Evolutionary conservation across 2,113 vertebrate species (phyloP).

Genomic region (Camelus bactrianus): DNA sequence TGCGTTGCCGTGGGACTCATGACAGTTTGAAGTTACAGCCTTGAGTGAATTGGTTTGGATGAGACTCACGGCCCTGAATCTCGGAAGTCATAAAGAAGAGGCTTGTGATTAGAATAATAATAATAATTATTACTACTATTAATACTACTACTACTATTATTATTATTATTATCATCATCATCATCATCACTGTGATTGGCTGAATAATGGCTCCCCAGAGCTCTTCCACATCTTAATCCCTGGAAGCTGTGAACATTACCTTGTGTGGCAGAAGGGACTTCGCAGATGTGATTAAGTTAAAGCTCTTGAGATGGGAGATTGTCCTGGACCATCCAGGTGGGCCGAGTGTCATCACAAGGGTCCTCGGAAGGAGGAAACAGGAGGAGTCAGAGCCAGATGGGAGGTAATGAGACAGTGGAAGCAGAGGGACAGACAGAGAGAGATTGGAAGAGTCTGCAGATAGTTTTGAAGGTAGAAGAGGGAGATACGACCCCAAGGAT

Average conservation of each 20-base stretch:
- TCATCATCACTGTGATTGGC: neutral
- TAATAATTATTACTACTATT: neutral
- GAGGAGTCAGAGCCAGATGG: neutral
- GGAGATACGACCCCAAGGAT: neutral
- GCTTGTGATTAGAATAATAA: neutral
- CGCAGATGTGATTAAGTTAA: neutral
- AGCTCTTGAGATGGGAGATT: neutral
- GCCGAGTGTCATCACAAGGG: neutral
- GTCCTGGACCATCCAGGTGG: neutral
- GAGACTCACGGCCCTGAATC: neutral
- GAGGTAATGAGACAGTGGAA: accelerated
- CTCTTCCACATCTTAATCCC: too few species aligned
- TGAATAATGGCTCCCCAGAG: too few species aligned
- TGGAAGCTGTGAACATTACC: neutral
- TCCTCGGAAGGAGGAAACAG: neutral
- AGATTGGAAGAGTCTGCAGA: neutral
- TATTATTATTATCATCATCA: neutral
- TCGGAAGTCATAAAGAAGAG: neutral
- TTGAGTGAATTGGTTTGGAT: neutral
- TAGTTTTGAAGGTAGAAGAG: neutral
- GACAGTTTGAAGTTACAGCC: neutral
- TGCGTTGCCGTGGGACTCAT: accelerated
- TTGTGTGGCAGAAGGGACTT: neutral
- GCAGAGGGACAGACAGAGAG: neutral
- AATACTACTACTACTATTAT: too few species aligned